Conservation (phyloP, 1,140 invertebrate genomes). For the Aphaenogaster ashmeadi region DNA sequence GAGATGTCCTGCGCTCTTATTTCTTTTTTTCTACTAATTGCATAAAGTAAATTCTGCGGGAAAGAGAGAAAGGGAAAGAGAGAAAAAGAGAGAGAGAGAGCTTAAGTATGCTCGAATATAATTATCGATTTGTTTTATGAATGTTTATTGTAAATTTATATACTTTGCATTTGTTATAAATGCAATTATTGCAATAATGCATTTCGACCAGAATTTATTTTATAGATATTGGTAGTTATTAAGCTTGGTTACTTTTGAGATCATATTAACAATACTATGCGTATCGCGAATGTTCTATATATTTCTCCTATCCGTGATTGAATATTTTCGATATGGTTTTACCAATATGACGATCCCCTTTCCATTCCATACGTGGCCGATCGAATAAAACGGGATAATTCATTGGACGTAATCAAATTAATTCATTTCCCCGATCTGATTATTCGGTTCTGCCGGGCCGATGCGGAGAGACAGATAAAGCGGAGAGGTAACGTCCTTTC, state of each 20-base stretch:
- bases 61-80: background rate
- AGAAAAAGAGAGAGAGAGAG: background rate
- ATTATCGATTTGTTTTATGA: background rate
- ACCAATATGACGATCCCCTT: background rate
- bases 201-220: background rate
- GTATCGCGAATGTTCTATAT: background rate
- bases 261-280: background rate
- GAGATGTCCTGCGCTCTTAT: background rate
- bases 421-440: slow-evolving; percentile 38
- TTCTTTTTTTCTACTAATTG: background rate
- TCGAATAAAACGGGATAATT: slow-evolving; percentile 27
- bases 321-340: slow-evolving; percentile 17
- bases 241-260: background rate
- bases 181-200: background rate
- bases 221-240: background rate
- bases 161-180: background rate
- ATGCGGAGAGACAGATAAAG: slow-evolving; percentile 27
- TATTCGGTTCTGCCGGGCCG: background rate
- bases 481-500: slow-evolving; percentile 56
- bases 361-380: background rate
- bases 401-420: slow-evolving; percentile 58
- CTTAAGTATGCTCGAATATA: background rate
- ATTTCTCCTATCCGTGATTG: background rate
- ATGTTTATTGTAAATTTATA: slow-evolving; percentile 5
- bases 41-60: background rate